Base-by-base conservation (phyloP, 2,797 vertebrate genomes). In the Sebastes matsubarae region DNA sequence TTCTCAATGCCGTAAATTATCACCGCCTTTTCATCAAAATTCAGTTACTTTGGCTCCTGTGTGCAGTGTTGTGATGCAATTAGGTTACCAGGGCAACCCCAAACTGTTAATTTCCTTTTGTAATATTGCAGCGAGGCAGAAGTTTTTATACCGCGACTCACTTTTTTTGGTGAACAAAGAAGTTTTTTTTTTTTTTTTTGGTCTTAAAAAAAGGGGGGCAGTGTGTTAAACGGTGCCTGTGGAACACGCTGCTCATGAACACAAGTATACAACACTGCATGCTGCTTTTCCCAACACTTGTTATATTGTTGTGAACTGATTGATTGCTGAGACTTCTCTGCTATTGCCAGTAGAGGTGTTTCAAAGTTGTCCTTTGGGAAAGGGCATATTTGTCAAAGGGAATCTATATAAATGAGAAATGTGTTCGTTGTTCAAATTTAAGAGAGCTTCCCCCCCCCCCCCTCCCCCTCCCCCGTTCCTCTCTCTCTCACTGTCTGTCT, bases 1-100 rank as follows among this genome's bases (percentile, higher is more conserved):
- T 99, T 99, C 97, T 98, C 98, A 97, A 97, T 99, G 98, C 98
- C 96, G 98, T 99, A 99, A 99, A 99, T 99, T 99, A 99, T 99
- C 96, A 96, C 98, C 96, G 97, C 97, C 98, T 99, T 99, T 99
- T 99, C 98, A 99, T 99, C 98, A 99, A 99, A 99, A 99, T 99
- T 99, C 98, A 99, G 98, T 99, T 99, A 99, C 98, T 99, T 99
- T 98, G 97, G 98, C 98, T 99, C 98, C 97, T 98, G 97, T 98
- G 98, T 97, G 97, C 97, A 97, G 97, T 97, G 98, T 99, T 98
- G 97, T 99, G 98, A 99, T 99, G 98, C 98, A 99, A 99, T 99
- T 99, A 99, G 98, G 98, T 99, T 99, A 97, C 98, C 97, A 96
- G 97, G 98, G 98, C 97, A 99, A 99, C 98, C 96, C 96, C 94